Evolutionary conservation across 2,888 invertebrate genomes (phyloP).

Genomic region (Drosophila monieri): DNA sequence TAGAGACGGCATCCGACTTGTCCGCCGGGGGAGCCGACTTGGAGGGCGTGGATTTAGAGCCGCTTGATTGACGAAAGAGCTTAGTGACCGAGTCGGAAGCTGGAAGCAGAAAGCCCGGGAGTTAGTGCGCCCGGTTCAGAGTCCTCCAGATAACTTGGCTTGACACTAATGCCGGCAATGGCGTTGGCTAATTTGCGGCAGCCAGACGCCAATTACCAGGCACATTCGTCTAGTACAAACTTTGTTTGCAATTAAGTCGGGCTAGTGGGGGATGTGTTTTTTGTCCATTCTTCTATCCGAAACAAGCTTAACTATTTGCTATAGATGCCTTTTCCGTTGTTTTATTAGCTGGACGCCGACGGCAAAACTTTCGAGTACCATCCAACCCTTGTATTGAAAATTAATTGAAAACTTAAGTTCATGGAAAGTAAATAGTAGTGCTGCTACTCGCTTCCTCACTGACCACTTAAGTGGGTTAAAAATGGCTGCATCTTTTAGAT

Average conservation of each 20-base stretch:
- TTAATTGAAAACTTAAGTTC: conserved; percentile 75
- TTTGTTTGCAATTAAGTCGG: conserved; percentile 45
- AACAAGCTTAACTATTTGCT: conserved; percentile 55
- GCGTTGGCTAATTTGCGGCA: conserved; percentile 55
- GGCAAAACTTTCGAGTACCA: conserved; percentile 17
- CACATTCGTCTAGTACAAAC: conserved; percentile 59
- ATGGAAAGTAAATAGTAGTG: conserved; percentile 39
- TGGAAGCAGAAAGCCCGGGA: conserved; percentile 49
- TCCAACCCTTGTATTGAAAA: conserved; percentile 61
- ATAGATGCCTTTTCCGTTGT: conserved; percentile 34
- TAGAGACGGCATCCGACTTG: conserved; percentile 71
- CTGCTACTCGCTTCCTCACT: conserved; percentile 14
- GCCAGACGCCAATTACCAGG: conserved; percentile 57
- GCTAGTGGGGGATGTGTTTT: conserved; percentile 14
- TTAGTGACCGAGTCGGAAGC: conserved; percentile 83
- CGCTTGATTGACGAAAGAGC: conserved; percentile 82
- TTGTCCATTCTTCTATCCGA: not conserved
- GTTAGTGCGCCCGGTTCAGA: conserved; percentile 43
- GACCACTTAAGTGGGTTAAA: conserved; percentile 68
- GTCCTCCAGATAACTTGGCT: conserved; percentile 59
- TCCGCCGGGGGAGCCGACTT: conserved; percentile 54
- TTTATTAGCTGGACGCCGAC: conserved; percentile 36
- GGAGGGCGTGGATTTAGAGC: conserved; percentile 63
- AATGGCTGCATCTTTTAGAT: conserved; percentile 59
- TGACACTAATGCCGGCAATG: conserved; percentile 65